Percentiles rank a stretch among this genome's conserved stretches.
phyloP scores from a whole-genome alignment of 2,888 invertebrate genomes.

The Lasioglossum villosulum region DNA sequence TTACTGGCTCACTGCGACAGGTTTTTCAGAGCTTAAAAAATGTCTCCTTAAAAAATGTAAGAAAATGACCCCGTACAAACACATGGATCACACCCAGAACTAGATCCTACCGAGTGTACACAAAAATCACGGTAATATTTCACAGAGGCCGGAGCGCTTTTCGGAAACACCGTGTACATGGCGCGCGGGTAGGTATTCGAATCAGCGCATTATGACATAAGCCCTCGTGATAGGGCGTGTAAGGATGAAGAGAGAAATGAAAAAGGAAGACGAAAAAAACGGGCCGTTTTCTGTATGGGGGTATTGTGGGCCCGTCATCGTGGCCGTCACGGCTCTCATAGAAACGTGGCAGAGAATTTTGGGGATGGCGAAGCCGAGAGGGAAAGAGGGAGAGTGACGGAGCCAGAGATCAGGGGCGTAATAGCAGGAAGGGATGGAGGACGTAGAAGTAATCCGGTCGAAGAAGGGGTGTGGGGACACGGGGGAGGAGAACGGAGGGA shows the following conservation, averaged over 20 bases:
- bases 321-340: constrained; percentile 74
- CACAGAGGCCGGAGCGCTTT: neutral
- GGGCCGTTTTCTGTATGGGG: constrained; percentile 77
- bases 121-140: neutral
- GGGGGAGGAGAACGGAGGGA: constrained; percentile 26
- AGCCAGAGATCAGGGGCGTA: constrained; percentile 6
- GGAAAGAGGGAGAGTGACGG: constrained; percentile 14
- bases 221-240: constrained; percentile 54
- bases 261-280: constrained; percentile 49
- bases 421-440: constrained; percentile 17
- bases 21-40: neutral
- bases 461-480: neutral
- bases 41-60: too few relatives aligned
- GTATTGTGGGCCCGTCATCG: constrained; percentile 81
- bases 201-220: constrained; percentile 76
- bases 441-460: neutral
- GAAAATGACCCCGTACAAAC: too few relatives aligned
- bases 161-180: constrained; percentile 28
- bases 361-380: constrained; percentile 41
- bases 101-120: neutral
- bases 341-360: constrained; percentile 66
- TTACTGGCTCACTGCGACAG: constrained; percentile 17
- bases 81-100: neutral
- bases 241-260: constrained; percentile 18
- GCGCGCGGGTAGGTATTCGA: constrained; percentile 40